Evolutionary conservation across 2,113 vertebrate genomes (phyloP), one percentile per base, ranked within the genome.

Genomic region (Potamarius usumacintae): DNA sequence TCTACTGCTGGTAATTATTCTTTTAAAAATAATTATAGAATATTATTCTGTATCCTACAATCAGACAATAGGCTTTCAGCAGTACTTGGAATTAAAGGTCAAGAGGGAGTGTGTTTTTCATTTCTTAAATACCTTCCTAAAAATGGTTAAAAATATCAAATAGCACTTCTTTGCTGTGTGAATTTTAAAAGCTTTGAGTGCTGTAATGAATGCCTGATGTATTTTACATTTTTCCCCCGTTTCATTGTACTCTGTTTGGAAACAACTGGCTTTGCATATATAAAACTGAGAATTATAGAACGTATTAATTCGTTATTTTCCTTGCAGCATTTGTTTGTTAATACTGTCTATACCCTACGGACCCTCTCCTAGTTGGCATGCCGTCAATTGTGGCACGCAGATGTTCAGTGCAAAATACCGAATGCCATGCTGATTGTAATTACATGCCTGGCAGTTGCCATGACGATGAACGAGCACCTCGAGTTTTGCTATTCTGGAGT

Each of bases 381-480:
- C 30, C 0, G 30, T n/a, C 27, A 30, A 69, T 22, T 93, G 90
- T 93, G 92, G 93, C 94, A 91, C 91, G 89, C 94, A 91, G 89
- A 5, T 25, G 93, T 94, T 93, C 91, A 90, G 91, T 91, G 87
- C 89, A 92, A 94, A 95, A 92, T 34, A 72, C 58, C 91, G 93
- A 91, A 94, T 93, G 90, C 92, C 92, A 92, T 86, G 84, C 80
- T 89, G 89, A 93, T 93, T 91, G 94, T 92, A 92, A 93, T 79
- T 92, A 92, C 94, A 92, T 89, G 93, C 91, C 89, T 92, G 90
- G 72, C 82, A 80, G 93, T 94, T 94, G 92, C 91, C 90, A 93
- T 90, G 90, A 93, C 76, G 88, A 95, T 87, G 63, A 0, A 10
- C 69, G 18, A 74, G 69, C 71, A 76, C 81, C 78, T 80, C 58